Conservation (phyloP, 2,888 invertebrate species). For the Eucera pruinosa region DNA sequence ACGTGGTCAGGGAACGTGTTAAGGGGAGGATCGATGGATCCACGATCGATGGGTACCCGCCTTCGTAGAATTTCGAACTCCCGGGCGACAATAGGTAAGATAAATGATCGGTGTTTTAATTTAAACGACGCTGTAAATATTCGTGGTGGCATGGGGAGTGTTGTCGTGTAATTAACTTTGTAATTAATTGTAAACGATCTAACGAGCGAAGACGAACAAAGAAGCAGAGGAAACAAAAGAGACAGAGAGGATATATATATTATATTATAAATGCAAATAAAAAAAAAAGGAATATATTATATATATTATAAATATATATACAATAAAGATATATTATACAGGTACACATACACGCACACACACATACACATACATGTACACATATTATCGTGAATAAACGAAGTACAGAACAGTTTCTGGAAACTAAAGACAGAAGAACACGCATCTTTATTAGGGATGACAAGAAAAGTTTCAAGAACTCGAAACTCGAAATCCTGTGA, state of each 20-base stretch:
- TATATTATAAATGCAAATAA: conserved; percentile 58
- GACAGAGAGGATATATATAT: conserved; percentile 47
- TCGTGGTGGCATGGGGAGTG: conserved; percentile 33
- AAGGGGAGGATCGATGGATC: background rate
- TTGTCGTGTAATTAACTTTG: conserved; percentile 71
- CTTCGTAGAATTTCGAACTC: conserved; percentile 2
- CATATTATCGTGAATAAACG: no score
- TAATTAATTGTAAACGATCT: conserved; percentile 65
- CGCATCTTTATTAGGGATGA: no score
- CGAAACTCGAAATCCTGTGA: no score
- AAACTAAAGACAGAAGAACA: no score
- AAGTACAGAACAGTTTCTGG: no score
- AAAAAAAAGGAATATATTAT: conserved; percentile 52
- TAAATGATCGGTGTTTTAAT: conserved; percentile 37
- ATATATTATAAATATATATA: conserved; percentile 48
- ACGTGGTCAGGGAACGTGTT: no score
- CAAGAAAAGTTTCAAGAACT: no score
- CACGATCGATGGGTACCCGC: conserved; percentile 22
- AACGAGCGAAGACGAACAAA: conserved; percentile 38
- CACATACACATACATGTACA: conserved; percentile 5
- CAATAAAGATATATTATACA: conserved; percentile 54
- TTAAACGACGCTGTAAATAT: conserved; percentile 63
- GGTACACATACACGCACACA: conserved; percentile 25
- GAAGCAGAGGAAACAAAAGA: conserved; percentile 38
- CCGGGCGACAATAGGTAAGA: conserved; percentile 7